Evolutionary conservation across 2,113 vertebrate genomes (phyloP), one percentile per base, ranked within the genome.

Genomic region (Alosa alosa): DNA sequence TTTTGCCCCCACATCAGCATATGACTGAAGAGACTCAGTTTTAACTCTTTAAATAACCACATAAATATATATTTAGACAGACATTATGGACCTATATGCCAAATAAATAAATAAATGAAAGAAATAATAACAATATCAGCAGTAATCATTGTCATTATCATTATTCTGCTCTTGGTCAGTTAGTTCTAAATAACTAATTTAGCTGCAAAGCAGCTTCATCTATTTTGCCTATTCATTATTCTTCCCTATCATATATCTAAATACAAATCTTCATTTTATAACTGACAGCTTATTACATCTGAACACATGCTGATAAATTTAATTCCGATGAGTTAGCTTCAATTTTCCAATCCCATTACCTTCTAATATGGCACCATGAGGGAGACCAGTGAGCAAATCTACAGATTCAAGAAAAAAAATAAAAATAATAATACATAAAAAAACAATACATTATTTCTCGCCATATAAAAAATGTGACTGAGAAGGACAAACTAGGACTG

Each of bases 251-350:
- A 95, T 95, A 95, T 94, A 95, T 96, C 94, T 94, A 95, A 95
- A 95, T 94, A 94, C 92, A 94, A 94, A 95, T 95, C 94, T 95
- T 95, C 93, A 94, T 93, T 94, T 94, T 94, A 92, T 94, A 95
- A 94, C 93, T 95, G 94, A 95, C 94, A 95, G 94, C 94, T 94
- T 96, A 95, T 95, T 95, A 95, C 94, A 91, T 94, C 94, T 94
- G 94, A 95, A 94, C 94, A 94, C 91, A 92, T 94, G 93, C 93
- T 96, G 95, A 95, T 95, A 95, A 94, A 95, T 95, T 94, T 93
- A 94, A 96, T 95, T 94, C 94, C 92, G 89, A 90, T 90, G 93
- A 94, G 93, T 94, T 95, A 95, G 92, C 91, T 93, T 94, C 94
- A 94, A 94, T 95, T 95, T 95, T 94, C 90, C 88, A 85, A 94